Percentiles rank a stretch among this genome's conserved stretches.
Evolutionary conservation across 1,140 invertebrate genomes (phyloP).

Genomic region (Semibalanus balanoides): DNA sequence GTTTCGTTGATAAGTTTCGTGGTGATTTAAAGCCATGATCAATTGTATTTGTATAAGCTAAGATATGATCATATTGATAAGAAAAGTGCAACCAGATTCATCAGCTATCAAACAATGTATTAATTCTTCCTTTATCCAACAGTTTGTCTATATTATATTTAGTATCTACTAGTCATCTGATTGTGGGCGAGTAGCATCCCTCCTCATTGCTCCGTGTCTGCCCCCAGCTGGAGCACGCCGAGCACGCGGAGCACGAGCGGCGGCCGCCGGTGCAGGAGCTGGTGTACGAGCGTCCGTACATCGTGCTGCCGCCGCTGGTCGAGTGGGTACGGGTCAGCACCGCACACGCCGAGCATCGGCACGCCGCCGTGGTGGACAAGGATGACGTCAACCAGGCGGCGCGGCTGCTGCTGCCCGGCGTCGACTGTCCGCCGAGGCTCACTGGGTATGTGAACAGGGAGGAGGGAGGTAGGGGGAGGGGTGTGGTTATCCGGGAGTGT

Average conservation of each 20-base stretch:
- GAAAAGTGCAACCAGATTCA: no score
- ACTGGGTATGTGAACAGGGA: constrained; percentile 31
- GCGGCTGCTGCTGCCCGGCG: constrained; percentile 62
- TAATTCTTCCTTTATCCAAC: no score
- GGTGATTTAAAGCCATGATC: no score
- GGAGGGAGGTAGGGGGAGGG: no score
- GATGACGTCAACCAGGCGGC: constrained; percentile 80
- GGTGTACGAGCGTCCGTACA: constrained; percentile 70
- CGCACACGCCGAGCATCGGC: constrained; percentile 62
- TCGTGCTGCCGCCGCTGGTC: constrained; percentile 66
- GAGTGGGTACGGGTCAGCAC: constrained; percentile 72
- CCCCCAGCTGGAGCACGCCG: constrained; percentile 43
- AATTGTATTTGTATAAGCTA: no score
- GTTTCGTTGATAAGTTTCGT: no score
- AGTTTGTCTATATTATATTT: no score
- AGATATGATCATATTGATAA: no score
- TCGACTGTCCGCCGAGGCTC: constrained; percentile 67
- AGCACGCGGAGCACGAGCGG: constrained; percentile 27
- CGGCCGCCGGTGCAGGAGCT: constrained; percentile 49
- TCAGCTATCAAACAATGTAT: no score
- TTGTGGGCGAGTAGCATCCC: no score
- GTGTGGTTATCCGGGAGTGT: background rate
- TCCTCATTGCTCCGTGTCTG: no score
- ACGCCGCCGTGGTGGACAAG: constrained; percentile 57
- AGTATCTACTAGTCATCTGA: no score